Conservation (phyloP, 2,797 vertebrate genomes). For the Numenius phaeopus region DNA sequence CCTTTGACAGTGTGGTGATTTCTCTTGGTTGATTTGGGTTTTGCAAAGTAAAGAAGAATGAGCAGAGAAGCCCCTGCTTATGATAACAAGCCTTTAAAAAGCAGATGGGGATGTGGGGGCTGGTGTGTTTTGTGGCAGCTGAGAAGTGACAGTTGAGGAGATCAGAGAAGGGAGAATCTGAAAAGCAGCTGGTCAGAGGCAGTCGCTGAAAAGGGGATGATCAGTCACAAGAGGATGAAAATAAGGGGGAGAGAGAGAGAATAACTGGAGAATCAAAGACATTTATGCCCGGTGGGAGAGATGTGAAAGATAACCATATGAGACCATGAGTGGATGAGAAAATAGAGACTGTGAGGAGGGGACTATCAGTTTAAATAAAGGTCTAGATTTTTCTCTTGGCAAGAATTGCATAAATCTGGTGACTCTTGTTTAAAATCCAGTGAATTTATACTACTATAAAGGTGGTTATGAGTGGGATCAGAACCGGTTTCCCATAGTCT, state of each 20-base stretch:
- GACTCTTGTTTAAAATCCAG: not conserved
- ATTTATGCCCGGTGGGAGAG: not conserved
- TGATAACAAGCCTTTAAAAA: conserved; percentile 32
- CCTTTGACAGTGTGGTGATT: not conserved
- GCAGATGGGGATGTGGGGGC: conserved; percentile 60
- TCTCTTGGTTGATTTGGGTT: not conserved
- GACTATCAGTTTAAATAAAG: not conserved
- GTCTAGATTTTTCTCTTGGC: not conserved
- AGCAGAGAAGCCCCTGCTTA: conserved; percentile 21
- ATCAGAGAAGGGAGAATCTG: conserved; percentile 50
- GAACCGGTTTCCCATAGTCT: not conserved
- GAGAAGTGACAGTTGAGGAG: conserved; percentile 46
- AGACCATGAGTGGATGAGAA: not conserved
- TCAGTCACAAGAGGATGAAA: conserved; percentile 26
- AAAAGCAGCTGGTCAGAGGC: conserved; percentile 65
- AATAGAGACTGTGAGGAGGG: not conserved
- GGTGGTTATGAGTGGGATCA: not conserved
- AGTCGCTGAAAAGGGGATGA: not conserved
- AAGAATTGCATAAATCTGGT: not conserved
- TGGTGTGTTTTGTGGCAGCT: conserved; percentile 27
- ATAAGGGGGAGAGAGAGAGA: not conserved
- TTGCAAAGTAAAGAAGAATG: not conserved
- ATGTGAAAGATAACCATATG: not conserved
- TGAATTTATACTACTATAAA: not conserved
- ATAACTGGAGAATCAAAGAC: not conserved